These are phyloP conservation scores for Heteronetta atricapilla DNA, from an alignment of 2,113 vertebrate species.

Conservation along the genomic window DNA sequence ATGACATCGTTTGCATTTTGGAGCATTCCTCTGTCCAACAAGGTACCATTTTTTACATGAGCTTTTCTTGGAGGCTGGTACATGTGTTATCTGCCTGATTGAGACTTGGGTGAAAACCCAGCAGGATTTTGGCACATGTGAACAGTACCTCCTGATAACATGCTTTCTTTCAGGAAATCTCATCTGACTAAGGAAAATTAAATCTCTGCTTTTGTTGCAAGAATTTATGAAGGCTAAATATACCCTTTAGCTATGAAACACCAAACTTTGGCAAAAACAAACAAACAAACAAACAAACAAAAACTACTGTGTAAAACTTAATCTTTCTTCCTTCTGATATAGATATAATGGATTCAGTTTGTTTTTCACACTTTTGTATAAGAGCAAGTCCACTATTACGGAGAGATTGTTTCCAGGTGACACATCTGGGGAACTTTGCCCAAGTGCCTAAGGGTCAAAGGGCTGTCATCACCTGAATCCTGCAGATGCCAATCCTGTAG, in stretches of 20 bases:
- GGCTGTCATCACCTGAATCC: background rate
- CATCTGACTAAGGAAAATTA: background rate
- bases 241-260: background rate
- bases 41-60: background rate
- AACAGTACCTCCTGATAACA: background rate
- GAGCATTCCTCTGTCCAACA: background rate
- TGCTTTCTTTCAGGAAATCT: background rate
- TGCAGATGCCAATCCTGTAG: background rate
- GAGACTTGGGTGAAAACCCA: background rate
- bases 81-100: background rate
- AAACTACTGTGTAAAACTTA: background rate
- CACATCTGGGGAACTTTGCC: background rate
- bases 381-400: background rate
- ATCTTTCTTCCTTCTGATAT: background rate
- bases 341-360: background rate
- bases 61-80: background rate
- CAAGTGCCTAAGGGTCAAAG: background rate
- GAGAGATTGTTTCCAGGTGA: background rate
- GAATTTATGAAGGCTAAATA: background rate
- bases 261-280: background rate
- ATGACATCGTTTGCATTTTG: slow-evolving; percentile 42
- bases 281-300: background rate
- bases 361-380: fast-evolving
- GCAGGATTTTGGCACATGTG: background rate
- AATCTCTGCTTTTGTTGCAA: background rate